These are phyloP conservation scores for Mnemiopsis leidyi DNA, from an alignment of 37 sponge, comb jelly and placozoan genomes.

Conservation along the genomic window DNA sequence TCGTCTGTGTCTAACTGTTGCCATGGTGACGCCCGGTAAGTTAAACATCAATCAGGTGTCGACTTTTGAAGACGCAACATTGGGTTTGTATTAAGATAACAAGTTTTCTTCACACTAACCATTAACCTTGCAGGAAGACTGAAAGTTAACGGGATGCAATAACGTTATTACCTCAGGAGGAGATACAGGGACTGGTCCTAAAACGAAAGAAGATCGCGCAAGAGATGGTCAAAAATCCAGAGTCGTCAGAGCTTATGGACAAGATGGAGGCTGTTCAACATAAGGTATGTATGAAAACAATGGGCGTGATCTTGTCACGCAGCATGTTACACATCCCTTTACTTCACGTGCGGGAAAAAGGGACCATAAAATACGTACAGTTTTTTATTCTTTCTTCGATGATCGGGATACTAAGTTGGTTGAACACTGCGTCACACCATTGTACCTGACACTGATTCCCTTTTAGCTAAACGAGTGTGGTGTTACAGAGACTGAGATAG, in stretches of 20 bases:
- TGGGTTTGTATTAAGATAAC: not conserved
- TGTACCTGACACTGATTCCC: too few relatives aligned
- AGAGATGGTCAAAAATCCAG: conserved; percentile 59
- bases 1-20: not conserved
- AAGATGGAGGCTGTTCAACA: conserved; percentile 65
- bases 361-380: too few relatives aligned
- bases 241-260: conserved; percentile 58
- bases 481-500: conserved; percentile 49
- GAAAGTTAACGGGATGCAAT: not conserved
- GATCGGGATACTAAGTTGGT: too few relatives aligned
- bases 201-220: conserved; percentile 54
- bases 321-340: too few relatives aligned
- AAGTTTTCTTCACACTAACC: not conserved
- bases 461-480: conserved; percentile 62
- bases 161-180: not conserved
- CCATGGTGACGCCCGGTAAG: conserved; percentile 48
- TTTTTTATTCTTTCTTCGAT: too few relatives aligned
- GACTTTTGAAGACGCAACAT: not conserved
- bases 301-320: too few relatives aligned
- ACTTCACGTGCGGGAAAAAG: too few relatives aligned
- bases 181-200: conserved; percentile 52
- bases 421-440: too few relatives aligned
- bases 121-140: not conserved
- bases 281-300: too few relatives aligned
- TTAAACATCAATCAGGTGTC: not conserved